Percentiles rank a stretch among this genome's conserved stretches.
phyloP scores from a whole-genome alignment of 2,113 vertebrate species.

The Perca flavescens region DNA sequence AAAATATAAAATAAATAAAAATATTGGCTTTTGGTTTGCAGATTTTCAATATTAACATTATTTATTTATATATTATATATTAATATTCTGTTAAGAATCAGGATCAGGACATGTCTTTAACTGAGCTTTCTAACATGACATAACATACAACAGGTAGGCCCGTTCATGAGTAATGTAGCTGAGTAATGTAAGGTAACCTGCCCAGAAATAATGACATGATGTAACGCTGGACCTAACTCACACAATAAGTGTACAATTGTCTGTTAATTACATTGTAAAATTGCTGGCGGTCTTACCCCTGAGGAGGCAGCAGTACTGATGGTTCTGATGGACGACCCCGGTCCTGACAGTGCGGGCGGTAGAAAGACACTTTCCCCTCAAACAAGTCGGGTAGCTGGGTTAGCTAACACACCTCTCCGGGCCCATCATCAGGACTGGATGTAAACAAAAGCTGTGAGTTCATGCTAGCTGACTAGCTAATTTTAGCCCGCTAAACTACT shows the following conservation, averaged over 20 bases:
- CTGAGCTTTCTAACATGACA: background rate
- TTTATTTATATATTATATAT: background rate
- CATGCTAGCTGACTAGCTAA: conserved; percentile 60
- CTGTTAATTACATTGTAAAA: background rate
- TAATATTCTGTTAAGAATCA: background rate
- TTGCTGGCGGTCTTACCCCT: conserved; percentile 15
- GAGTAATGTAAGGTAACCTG: background rate
- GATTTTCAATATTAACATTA: background rate
- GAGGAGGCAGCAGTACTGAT: conserved; percentile 11
- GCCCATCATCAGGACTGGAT: conserved; percentile 59
- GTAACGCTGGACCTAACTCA: background rate
- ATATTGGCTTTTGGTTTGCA: background rate
- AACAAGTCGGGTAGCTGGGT: conserved; percentile 50
- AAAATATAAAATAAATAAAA: background rate
- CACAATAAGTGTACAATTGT: background rate
- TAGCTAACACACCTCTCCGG: conserved; percentile 70
- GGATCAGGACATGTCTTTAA: background rate
- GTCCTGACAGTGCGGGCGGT: conserved; percentile 9
- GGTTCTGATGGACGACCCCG: background rate
- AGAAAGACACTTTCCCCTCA: conserved; percentile 26
- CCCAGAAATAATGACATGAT: background rate
- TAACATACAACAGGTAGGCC: conserved; percentile 65
- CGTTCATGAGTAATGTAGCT: background rate
- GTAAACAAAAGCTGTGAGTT: conserved; percentile 71
- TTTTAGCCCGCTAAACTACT: conserved; percentile 19